A percentile compares a stretch with the other conserved stretches of the same genome.
phyloP scores from a whole-genome alignment of 2,888 invertebrate species.

The Atethmia centrago region DNA sequence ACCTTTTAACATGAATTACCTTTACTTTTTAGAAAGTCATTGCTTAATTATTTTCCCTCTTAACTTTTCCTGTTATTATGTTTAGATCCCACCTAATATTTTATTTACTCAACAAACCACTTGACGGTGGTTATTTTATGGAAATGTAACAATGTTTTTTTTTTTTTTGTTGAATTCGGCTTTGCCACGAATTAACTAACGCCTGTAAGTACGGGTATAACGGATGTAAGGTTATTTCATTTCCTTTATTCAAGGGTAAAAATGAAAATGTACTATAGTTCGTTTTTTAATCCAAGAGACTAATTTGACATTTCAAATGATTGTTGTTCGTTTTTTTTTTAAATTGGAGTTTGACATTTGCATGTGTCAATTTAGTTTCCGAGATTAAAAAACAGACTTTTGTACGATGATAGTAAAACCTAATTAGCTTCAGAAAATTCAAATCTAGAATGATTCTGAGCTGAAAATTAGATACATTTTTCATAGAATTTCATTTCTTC shows the following conservation, averaged over 20 bases:
- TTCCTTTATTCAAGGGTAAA: background rate
- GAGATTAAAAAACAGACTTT: too few species aligned
- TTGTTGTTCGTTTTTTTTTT: too few species aligned
- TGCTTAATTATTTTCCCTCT: background rate
- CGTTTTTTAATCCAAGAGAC: too few species aligned
- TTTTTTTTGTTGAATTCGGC: constrained; percentile 4
- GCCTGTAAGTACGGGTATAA: background rate
- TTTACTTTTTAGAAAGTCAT: background rate
- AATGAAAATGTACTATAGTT: background rate
- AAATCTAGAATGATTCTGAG: background rate
- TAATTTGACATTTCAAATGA: too few species aligned
- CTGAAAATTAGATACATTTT: background rate
- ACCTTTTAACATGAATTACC: background rate
- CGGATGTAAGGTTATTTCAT: background rate
- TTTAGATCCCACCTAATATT: background rate
- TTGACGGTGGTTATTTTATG: background rate
- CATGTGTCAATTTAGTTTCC: too few species aligned
- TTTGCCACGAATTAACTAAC: background rate
- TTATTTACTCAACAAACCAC: constrained; percentile 8
- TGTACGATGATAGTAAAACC: background rate
- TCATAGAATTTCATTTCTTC: background rate
- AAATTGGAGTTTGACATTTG: too few species aligned
- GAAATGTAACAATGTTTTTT: background rate
- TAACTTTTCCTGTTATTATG: background rate
- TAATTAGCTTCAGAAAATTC: constrained; percentile 10